Evolutionary conservation across 2,113 vertebrate genomes (phyloP).

Genomic region (Pollimyrus isidori): DNA sequence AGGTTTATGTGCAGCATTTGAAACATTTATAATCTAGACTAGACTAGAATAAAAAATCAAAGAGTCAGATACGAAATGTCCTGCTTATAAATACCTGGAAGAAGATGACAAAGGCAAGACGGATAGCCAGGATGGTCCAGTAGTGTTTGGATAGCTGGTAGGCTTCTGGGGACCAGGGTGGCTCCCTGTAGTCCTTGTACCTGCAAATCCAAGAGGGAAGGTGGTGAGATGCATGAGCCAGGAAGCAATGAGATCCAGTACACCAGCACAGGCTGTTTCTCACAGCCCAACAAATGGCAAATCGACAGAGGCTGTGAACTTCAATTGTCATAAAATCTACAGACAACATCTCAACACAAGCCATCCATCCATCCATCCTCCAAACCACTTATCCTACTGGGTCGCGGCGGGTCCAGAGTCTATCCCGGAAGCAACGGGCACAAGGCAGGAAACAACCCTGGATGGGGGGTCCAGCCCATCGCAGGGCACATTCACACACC

Average conservation of each 20-base stretch:
- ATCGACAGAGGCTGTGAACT: background rate
- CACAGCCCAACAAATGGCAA: background rate
- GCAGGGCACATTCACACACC: no score
- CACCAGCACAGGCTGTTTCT: background rate
- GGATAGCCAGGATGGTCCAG: constrained; percentile 86
- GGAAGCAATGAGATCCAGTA: background rate
- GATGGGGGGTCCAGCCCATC: no score
- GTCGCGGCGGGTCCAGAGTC: no score
- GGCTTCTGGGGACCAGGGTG: constrained; percentile 76
- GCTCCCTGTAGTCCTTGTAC: constrained; percentile 96
- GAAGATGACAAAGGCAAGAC: constrained; percentile 88
- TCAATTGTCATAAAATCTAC: background rate
- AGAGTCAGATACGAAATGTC: background rate
- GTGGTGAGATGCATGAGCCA: background rate
- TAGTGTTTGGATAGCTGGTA: constrained; percentile 94
- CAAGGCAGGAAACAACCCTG: no score
- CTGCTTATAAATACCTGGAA: constrained; percentile 75
- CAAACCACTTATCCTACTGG: no score
- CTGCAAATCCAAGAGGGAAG: constrained; percentile 49
- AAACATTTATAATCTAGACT: background rate
- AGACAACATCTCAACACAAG: background rate
- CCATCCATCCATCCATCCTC: background rate
- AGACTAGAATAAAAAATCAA: background rate
- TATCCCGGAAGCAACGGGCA: no score
- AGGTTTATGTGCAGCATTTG: background rate